These are phyloP conservation scores for Cabera pusaria DNA, from an alignment of 2,888 invertebrate species.

Conservation along the genomic window DNA sequence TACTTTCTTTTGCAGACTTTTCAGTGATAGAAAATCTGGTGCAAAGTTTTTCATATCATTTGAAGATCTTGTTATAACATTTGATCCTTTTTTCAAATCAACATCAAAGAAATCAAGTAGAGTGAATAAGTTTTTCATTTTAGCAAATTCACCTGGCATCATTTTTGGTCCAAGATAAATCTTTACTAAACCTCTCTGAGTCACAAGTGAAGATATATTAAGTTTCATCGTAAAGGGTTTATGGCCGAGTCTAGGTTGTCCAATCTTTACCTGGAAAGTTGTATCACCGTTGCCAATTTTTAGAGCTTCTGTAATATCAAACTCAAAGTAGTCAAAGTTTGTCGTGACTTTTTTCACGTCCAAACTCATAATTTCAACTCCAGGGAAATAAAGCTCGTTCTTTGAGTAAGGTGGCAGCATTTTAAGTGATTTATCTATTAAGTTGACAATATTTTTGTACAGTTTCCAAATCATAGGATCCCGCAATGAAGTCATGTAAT, in stretches of 20 bases:
- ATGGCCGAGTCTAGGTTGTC: constrained; percentile 87
- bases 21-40: constrained; percentile 84
- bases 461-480: constrained; percentile 89
- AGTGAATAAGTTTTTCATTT: constrained; percentile 81
- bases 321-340: constrained; percentile 85
- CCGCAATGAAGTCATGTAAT: constrained; percentile 84
- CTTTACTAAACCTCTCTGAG: constrained; percentile 84
- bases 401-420: constrained; percentile 81
- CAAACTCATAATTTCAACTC: constrained; percentile 84
- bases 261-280: constrained; percentile 66
- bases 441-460: constrained; percentile 83
- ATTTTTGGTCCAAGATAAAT: constrained; percentile 88
- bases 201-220: constrained; percentile 83
- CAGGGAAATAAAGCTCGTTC: constrained; percentile 84
- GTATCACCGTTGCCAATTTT: constrained; percentile 52
- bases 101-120: constrained; percentile 84
- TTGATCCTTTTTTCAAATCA: constrained; percentile 84
- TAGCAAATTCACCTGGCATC: constrained; percentile 78
- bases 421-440: constrained; percentile 82
- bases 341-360: constrained; percentile 86
- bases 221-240: constrained; percentile 87
- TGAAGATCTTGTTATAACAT: constrained; percentile 85
- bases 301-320: constrained; percentile 85
- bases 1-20: constrained; percentile 83
- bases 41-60: constrained; percentile 83